These are phyloP conservation scores for Charina bottae DNA, from an alignment of 2,113 vertebrate genomes.

Conservation along the genomic window DNA sequence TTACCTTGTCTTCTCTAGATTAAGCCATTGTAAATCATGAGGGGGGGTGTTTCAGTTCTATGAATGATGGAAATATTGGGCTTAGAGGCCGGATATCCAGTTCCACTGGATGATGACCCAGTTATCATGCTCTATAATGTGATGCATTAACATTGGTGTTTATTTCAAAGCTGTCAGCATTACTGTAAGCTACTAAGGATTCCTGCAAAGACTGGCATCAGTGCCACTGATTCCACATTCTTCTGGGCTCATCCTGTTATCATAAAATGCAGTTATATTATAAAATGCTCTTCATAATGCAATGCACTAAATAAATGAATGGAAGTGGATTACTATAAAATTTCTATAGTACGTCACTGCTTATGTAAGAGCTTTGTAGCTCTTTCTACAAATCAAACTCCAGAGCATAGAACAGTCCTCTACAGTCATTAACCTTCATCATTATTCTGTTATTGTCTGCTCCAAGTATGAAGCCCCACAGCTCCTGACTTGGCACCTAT, in stretches of 20 bases:
- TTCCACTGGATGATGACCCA: neutral
- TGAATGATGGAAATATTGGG: neutral
- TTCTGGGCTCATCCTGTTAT: neutral
- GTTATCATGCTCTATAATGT: neutral
- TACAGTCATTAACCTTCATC: neutral
- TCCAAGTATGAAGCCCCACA: neutral
- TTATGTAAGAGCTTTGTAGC: neutral
- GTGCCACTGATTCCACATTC: neutral
- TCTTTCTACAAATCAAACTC: neutral
- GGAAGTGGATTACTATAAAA: neutral
- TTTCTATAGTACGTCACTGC: neutral
- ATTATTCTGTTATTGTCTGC: neutral
- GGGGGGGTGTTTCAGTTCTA: neutral
- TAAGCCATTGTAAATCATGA: neutral
- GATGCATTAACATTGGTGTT: neutral
- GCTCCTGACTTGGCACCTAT: too few relatives aligned
- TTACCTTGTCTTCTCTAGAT: neutral
- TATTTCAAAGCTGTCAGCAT: neutral
- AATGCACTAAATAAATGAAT: neutral
- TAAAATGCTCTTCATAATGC: neutral
- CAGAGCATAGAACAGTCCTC: neutral
- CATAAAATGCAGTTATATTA: neutral
- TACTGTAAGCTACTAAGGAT: neutral
- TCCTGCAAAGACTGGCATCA: neutral
- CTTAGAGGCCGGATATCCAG: neutral